phyloP scores from a whole-genome alignment of 2,888 invertebrate genomes.

The Chrysotoxum bicinctum region DNA sequence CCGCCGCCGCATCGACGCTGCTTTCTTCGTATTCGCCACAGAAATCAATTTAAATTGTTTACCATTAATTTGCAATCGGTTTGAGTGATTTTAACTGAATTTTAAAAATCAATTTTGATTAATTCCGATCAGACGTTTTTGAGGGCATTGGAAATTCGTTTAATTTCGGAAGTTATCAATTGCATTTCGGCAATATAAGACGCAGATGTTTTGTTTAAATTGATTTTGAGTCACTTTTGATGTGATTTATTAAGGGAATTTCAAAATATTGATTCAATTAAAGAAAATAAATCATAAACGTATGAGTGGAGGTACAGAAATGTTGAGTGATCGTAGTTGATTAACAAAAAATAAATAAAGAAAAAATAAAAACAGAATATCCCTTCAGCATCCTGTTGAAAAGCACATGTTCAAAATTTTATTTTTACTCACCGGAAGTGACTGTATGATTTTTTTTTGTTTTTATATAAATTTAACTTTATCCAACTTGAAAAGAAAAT shows the following conservation, averaged over 20 bases:
- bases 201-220: constrained; percentile 54
- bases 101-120: constrained; percentile 55
- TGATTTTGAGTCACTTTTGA: constrained; percentile 21
- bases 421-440: constrained; percentile 40
- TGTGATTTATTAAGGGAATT: constrained; percentile 19
- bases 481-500: not conserved
- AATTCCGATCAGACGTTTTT: constrained; percentile 44
- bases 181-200: constrained; percentile 40
- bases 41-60: constrained; percentile 47
- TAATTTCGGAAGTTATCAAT: constrained; percentile 55
- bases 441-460: not conserved
- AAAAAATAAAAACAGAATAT: not conserved
- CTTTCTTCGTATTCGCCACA: not conserved
- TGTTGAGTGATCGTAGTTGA: constrained; percentile 28
- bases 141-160: constrained; percentile 43
- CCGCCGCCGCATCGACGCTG: constrained; percentile 8
- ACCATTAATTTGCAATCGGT: constrained; percentile 56
- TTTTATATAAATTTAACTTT: not conserved
- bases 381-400: not conserved
- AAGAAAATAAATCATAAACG: not conserved
- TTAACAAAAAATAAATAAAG: not conserved
- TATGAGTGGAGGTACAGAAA: not conserved
- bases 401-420: constrained; percentile 55
- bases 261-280: constrained; percentile 24
- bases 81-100: constrained; percentile 55